Evolutionary conservation across 2,888 invertebrate genomes (phyloP).

Genomic region (Stenichneumon culpator): DNA sequence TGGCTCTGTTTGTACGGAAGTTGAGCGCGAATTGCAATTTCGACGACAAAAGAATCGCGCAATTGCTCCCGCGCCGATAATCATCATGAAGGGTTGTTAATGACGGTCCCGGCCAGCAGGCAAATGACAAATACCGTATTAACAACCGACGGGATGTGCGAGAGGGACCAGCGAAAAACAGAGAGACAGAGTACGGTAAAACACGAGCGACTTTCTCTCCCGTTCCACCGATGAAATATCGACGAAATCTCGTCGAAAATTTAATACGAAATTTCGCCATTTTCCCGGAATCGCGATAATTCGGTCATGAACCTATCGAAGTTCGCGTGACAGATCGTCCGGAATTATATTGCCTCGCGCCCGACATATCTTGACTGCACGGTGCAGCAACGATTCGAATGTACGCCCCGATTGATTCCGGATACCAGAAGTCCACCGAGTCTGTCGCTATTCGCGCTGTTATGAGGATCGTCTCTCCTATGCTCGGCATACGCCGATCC

Average conservation of each 20-base stretch:
- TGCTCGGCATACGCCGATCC: not conserved
- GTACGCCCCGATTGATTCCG: constrained; percentile 35
- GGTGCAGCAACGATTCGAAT: not conserved
- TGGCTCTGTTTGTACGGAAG: constrained; percentile 17
- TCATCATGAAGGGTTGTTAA: constrained; percentile 63
- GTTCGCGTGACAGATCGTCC: constrained; percentile 5
- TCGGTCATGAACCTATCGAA: constrained; percentile 3
- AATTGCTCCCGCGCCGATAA: constrained; percentile 51
- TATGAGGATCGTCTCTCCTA: constrained; percentile 30
- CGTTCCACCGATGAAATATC: not conserved
- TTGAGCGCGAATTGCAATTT: constrained; percentile 56
- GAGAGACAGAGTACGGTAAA: not conserved
- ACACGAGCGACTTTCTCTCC: not conserved
- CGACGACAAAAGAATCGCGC: constrained; percentile 40
- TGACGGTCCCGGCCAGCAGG: constrained; percentile 62
- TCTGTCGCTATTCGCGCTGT: constrained; percentile 35
- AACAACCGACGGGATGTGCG: constrained; percentile 32
- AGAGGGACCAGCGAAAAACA: not conserved
- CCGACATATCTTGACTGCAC: not conserved
- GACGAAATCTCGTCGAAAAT: not conserved
- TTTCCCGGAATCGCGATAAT: constrained; percentile 46
- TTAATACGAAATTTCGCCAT: constrained; percentile 42
- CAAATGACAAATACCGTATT: constrained; percentile 69
- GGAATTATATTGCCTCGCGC: constrained; percentile 39
- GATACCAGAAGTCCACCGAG: constrained; percentile 44